Evolutionary conservation across 2,888 invertebrate genomes (phyloP), one percentile per base, ranked within the genome.

Genomic region (Thecocarcelia acutangulata): DNA sequence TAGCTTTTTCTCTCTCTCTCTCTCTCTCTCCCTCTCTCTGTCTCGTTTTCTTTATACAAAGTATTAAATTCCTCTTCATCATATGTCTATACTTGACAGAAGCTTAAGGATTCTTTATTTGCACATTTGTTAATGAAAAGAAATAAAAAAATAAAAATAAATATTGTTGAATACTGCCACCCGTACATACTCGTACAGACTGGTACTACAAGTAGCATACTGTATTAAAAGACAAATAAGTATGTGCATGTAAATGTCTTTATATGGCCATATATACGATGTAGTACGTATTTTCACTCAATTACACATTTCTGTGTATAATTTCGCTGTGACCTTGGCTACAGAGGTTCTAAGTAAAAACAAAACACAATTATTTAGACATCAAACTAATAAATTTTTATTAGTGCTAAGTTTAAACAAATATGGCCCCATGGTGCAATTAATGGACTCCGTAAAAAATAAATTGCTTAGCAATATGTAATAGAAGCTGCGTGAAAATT

Each of bases 11-110:
- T 40, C 12, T 44, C 9, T 21, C 1, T 59, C 12, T 19, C 13
- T 9, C 42, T 64, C 24, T n/a, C n/a, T n/a, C n/a, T n/a, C n/a
- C n/a, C n/a, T n/a, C n/a, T n/a, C n/a, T n/a, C n/a, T n/a, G n/a
- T n/a, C n/a, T n/a, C n/a, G n/a, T n/a, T n/a, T 50, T 58, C 42
- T 64, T 58, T 64, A 15, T 64, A 64, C 37, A 52, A 74, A 70
- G 42, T 82, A 82, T 78, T 82, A 78, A 82, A 82, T 78, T 82
- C 78, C 82, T 75, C 78, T 78, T 70, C 70, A 82, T 78, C 82
- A 78, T 66, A 66, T 78, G 82, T 70, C 70, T 82, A 78, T 56
- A 42, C 70, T 69, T 78, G 82, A 82, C 82, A 82, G 74, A 40
- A 82, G 70, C 78, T 82, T 78, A 75, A 82, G 78, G 59, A 82